A percentile compares a stretch with the other conserved stretches of the same genome.
These are phyloP conservation scores for Eumerus sabulonum DNA, from an alignment of 2,888 invertebrate species.

Conservation along the genomic window DNA sequence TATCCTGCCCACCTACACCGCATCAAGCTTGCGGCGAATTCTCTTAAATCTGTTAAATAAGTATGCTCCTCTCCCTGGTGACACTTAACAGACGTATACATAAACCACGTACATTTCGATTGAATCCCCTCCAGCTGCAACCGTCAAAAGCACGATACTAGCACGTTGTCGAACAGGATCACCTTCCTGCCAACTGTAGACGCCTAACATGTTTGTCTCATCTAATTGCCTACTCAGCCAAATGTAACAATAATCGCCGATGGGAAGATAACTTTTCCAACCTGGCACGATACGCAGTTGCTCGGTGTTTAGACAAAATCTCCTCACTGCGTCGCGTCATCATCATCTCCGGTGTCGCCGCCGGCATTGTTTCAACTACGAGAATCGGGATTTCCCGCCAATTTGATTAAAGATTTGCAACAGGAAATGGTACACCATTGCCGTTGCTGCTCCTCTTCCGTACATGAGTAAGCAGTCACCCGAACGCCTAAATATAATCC, in stretches of 20 bases:
- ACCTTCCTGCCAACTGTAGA: conserved; percentile 15
- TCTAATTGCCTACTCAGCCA: conserved; percentile 59
- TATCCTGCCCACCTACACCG: no score
- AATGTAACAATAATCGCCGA: conserved; percentile 59
- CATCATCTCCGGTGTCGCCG: conserved; percentile 22
- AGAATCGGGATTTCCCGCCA: conserved; percentile 56
- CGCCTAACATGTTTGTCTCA: conserved; percentile 46
- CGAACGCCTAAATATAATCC: neutral
- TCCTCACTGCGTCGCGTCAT: no score
- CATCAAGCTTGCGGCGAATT: no score
- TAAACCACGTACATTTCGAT: no score
- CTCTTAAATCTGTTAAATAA: no score
- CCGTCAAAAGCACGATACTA: no score
- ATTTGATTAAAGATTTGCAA: conserved; percentile 57
- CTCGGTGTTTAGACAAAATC: no score
- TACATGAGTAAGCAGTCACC: conserved; percentile 32
- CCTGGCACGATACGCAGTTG: neutral
- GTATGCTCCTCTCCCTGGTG: no score
- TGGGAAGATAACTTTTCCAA: conserved; percentile 37
- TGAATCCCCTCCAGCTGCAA: no score
- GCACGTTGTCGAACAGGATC: neutral
- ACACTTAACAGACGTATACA: no score
- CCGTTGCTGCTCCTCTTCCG: conserved; percentile 5
- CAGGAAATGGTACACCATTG: conserved; percentile 21
- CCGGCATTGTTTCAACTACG: conserved; percentile 48